A percentile compares a stretch with the other conserved stretches of the same genome.
Evolutionary conservation across 2,113 vertebrate genomes (phyloP).

Genomic region (Pangasianodon gigas): DNA sequence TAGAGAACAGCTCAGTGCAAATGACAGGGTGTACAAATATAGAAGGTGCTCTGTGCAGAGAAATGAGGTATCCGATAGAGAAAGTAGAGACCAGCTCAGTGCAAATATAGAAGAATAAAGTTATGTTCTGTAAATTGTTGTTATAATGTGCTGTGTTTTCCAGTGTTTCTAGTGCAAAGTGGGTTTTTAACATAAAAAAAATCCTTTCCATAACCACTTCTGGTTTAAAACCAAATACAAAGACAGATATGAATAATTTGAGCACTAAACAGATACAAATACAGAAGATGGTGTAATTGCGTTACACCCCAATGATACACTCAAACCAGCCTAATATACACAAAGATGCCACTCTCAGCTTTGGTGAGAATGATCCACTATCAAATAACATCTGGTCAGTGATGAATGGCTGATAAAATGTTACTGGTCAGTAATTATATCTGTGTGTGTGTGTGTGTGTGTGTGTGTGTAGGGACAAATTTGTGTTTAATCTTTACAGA

Average conservation of each 20-base stretch:
- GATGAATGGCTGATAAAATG: not conserved
- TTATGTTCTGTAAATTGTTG: not conserved
- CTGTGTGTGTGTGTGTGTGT: not conserved
- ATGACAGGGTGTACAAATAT: no score
- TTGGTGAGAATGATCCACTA: not conserved
- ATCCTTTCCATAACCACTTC: not conserved
- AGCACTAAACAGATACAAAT: not conserved
- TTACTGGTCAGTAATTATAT: not conserved
- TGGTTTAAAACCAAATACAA: not conserved
- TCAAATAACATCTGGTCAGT: not conserved
- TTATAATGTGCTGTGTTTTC: not conserved
- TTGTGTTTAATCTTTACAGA: slow-evolving; percentile 7
- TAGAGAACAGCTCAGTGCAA: no score
- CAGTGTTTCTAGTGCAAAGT: not conserved
- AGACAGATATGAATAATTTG: not conserved
- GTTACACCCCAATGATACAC: not conserved
- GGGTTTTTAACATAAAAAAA: not conserved
- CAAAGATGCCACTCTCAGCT: not conserved
- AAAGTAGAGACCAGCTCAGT: no score
- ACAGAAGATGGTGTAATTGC: not conserved
- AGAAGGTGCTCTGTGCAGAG: no score
- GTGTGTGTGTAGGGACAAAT: not conserved
- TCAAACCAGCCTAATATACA: not conserved
- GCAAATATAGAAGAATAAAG: not conserved
- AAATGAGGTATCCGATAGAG: no score